A percentile compares a stretch with the other conserved stretches of the same genome.
Evolutionary conservation across 1,140 invertebrate species (phyloP).

Genomic region (Aphelenchoides fujianensis): DNA sequence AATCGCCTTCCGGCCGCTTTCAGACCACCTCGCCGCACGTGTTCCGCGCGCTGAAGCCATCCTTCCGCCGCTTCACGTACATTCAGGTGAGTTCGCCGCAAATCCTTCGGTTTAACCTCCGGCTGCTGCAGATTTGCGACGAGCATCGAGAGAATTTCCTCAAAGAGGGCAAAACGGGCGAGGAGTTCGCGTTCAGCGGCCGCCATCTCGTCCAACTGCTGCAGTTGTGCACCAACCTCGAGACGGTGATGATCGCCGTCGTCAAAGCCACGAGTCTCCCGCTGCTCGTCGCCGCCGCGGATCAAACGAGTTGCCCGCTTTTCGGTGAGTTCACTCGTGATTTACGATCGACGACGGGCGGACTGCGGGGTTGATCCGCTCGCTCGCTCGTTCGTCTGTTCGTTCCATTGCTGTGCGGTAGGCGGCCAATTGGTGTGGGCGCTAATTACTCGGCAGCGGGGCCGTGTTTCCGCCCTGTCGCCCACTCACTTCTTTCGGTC

Average conservation of each 20-base stretch:
- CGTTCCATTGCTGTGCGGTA: too few relatives aligned
- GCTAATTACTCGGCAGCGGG: background rate
- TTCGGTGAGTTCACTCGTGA: constrained; percentile 24
- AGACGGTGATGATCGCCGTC: constrained; percentile 14
- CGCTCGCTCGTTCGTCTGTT: too few relatives aligned
- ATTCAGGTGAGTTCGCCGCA: constrained; percentile 5
- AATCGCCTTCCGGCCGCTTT: constrained; percentile 15
- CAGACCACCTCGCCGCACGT: background rate
- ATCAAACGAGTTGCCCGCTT: constrained; percentile 18
- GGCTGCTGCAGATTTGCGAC: constrained; percentile 12
- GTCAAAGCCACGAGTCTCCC: constrained; percentile 14
- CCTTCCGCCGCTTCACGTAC: constrained; percentile 14
- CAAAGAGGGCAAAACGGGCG: constrained; percentile 3
- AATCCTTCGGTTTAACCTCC: background rate
- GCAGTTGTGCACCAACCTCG: constrained; percentile 23
- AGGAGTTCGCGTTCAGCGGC: background rate
- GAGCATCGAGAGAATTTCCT: constrained; percentile 19
- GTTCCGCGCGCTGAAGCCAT: constrained; percentile 1
- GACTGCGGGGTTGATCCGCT: background rate
- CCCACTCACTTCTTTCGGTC: background rate
- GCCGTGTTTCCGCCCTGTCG: background rate
- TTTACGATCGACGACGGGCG: background rate
- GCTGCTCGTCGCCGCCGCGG: background rate
- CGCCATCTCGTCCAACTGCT: background rate
- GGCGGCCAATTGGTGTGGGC: too few relatives aligned